Base-by-base conservation (phyloP, 1,140 invertebrate genomes). In the Anthonomus grandis region DNA sequence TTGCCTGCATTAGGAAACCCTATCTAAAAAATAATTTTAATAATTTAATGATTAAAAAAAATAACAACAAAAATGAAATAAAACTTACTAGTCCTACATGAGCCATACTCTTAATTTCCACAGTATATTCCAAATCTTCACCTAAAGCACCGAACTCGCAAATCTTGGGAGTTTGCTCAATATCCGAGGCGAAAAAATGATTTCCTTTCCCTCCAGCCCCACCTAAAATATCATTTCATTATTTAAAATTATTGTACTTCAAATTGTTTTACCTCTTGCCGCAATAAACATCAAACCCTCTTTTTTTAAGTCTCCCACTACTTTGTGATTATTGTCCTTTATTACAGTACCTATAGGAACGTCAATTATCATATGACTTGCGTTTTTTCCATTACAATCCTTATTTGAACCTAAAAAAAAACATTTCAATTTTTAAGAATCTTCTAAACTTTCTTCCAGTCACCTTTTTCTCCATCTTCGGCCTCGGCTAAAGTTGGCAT, bases 1-100 rank as follows among this genome's bases (percentile, higher is more conserved):
- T 98, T 98, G 1, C 96, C 96, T 45, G 93, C 95, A 81, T 99
- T 97, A 23, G 97, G 95, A 75, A 95, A 88, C 1, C 95, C 95
- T 66, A 97, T 84, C 86, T 89, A 63, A 42, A 75, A 74, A 58
- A 12, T 22, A 60, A 44, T 39, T 22, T 15, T 49, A 42, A 27
- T n/a, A n/a, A n/a, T n/a, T n/a, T n/a, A n/a, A n/a, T 10, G 2
- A 15, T 45, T 42, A 18, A 21, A 24, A 46, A 12, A 44, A 64
- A 51, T 19, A 23, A 15, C 10, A 41, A 22, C n/a, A 23, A n/a
- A 21, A 17, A 8, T 52, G 38, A 1, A n/a, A 41, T 9, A 3
- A 21, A 13, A 47, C 41, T 53, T 76, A 90, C 87, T 66, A 99
- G 73, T 55, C 96, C 97, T 61, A 95, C 80, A 74, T 98, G 87